These are phyloP conservation scores for Tor tambroides DNA, from an alignment of 2,113 vertebrate genomes.

Conservation along the genomic window DNA sequence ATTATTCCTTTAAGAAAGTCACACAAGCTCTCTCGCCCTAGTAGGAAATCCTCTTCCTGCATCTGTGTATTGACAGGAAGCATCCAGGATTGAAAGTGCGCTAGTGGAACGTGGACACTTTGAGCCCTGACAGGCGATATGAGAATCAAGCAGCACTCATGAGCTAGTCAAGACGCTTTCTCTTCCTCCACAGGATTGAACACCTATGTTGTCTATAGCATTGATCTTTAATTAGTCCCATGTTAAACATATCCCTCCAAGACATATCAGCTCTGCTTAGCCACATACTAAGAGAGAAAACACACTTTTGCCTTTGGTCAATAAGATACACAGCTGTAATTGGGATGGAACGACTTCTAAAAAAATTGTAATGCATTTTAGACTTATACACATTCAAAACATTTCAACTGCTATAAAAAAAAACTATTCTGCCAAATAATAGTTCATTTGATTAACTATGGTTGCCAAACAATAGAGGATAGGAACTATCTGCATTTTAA, in stretches of 20 bases:
- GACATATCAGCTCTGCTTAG: conserved; percentile 12
- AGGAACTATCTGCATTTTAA: not conserved
- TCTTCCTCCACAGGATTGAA: not conserved
- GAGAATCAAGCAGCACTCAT: conserved; percentile 7
- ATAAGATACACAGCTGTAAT: not conserved
- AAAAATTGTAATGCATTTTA: not conserved
- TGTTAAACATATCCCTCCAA: conserved; percentile 4
- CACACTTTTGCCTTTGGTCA: not conserved
- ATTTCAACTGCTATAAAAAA: not conserved
- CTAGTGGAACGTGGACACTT: not conserved
- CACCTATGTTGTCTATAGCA: conserved; percentile 9
- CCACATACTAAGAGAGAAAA: not conserved
- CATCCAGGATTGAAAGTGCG: not conserved
- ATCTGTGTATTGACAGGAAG: conserved; percentile 34
- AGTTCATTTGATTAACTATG: not conserved
- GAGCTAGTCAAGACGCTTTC: not conserved
- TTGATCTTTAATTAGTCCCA: conserved; percentile 16
- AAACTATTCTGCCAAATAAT: not conserved
- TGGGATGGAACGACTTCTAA: not conserved
- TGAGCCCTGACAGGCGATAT: conserved; percentile 26
- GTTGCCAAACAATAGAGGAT: not conserved
- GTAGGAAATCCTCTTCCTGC: conserved; percentile 57
- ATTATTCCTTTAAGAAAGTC: not conserved
- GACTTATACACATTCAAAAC: not conserved
- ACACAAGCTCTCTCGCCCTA: not conserved